Evolutionary conservation across 1,140 invertebrate species (phyloP).

Genomic region (Formica selysi): DNA sequence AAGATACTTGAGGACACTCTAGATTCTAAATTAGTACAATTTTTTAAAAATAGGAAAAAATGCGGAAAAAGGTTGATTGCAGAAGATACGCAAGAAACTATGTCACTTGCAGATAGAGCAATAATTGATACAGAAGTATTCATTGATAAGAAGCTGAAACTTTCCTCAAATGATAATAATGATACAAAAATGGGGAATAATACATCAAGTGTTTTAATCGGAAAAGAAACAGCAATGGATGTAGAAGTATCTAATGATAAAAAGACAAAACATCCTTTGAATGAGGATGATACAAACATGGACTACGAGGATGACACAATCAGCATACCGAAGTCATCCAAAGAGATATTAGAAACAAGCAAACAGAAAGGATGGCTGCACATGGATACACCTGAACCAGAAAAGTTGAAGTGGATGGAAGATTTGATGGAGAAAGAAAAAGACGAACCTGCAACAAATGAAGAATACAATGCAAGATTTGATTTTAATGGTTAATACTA

Average conservation of each 20-base stretch:
- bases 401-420: slow-evolving; percentile 95
- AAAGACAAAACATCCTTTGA: slow-evolving; percentile 28
- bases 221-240: slow-evolving; percentile 23
- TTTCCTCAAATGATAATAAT: slow-evolving; percentile 42
- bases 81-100: slow-evolving; percentile 12
- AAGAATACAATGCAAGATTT: slow-evolving; percentile 91
- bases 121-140: slow-evolving; percentile 8
- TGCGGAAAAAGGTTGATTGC: not conserved
- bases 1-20: slow-evolving; percentile 89
- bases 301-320: slow-evolving; percentile 52
- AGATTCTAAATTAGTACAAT: slow-evolving; percentile 89
- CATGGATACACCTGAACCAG: slow-evolving; percentile 93
- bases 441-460: slow-evolving; percentile 81
- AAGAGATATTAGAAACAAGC: slow-evolving; percentile 88
- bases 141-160: slow-evolving; percentile 44
- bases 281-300: slow-evolving; percentile 52
- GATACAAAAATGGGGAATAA: slow-evolving; percentile 61
- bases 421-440: slow-evolving; percentile 86
- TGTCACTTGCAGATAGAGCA: not conserved
- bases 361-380: slow-evolving; percentile 91
- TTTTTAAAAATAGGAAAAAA: slow-evolving; percentile 88
- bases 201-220: not conserved
- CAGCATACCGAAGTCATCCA: slow-evolving; percentile 84
- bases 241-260: slow-evolving; percentile 26
- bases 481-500: slow-evolving; percentile 87